Conservation (phyloP, 2,888 invertebrate species). For the Xestia c-nigrum region DNA sequence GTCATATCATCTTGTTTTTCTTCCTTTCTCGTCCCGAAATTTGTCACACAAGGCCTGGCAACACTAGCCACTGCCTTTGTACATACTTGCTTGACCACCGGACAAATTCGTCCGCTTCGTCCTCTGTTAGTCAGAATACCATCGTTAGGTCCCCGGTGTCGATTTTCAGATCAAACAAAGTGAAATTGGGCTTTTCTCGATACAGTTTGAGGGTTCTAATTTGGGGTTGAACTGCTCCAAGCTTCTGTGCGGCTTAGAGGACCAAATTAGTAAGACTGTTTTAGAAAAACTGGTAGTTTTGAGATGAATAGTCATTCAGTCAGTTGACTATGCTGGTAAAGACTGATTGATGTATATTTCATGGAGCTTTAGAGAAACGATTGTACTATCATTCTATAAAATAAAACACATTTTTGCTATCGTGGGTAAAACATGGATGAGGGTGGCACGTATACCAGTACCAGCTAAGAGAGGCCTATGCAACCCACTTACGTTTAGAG, state of each 20-base stretch:
- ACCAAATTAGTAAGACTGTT: neutral
- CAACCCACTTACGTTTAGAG: neutral
- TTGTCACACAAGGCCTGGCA: neutral
- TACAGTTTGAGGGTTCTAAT: neutral
- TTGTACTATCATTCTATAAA: neutral
- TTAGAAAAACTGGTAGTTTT: neutral
- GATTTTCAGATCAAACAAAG: constrained; percentile 32
- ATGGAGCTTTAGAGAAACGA: neutral
- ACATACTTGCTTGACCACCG: constrained; percentile 25
- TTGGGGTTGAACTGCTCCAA: neutral
- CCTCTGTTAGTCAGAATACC: constrained; percentile 6
- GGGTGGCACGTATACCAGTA: neutral
- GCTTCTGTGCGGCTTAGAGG: neutral
- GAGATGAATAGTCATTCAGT: neutral
- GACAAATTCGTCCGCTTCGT: constrained; percentile 12
- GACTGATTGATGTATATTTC: neutral
- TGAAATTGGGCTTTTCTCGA: constrained; percentile 14
- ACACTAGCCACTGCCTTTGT: constrained; percentile 18
- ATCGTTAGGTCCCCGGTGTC: neutral
- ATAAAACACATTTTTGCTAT: neutral
- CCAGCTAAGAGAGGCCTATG: neutral
- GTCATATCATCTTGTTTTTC: neutral
- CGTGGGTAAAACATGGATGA: neutral
- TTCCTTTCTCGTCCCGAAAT: neutral
- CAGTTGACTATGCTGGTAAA: too few species aligned